Conservation (phyloP, 2,797 vertebrate species). For the Mormyrops attenuatus region DNA sequence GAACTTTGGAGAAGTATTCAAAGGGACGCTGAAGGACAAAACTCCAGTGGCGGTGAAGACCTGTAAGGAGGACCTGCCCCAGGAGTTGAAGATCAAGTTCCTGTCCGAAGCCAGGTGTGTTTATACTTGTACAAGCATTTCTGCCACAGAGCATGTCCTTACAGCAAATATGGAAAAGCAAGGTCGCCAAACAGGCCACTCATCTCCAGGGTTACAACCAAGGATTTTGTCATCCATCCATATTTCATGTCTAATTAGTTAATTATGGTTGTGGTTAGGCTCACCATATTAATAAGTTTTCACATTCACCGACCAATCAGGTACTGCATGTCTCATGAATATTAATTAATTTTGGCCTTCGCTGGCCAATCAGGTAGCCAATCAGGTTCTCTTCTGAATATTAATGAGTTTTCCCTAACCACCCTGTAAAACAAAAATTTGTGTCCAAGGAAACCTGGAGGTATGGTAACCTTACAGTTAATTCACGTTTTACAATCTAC, state of each 20-base stretch:
- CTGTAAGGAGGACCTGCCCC: conserved; percentile 94
- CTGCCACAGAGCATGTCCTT: background rate
- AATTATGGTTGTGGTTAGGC: background rate
- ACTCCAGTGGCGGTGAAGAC: conserved; percentile 89
- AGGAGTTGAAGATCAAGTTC: conserved; percentile 95
- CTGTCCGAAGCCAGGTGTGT: conserved; percentile 89
- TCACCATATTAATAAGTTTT: background rate
- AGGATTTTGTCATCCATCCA: background rate
- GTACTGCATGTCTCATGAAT: background rate
- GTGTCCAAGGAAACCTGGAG: too few species aligned
- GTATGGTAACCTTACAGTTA: too few species aligned
- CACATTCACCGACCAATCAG: background rate
- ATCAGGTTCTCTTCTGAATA: background rate
- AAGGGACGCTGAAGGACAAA: conserved; percentile 88
- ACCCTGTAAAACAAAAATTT: background rate
- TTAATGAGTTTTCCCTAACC: background rate
- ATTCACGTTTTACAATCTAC: too few species aligned
- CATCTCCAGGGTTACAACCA: background rate
- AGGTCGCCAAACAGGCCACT: background rate
- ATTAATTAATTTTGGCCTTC: background rate
- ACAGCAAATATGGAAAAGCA: background rate
- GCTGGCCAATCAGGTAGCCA: background rate
- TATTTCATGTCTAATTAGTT: background rate
- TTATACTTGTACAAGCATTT: background rate
- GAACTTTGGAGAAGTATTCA: conserved; percentile 96